phyloP scores from a whole-genome alignment of 2,113 vertebrate species.

The Parotia lawesii region DNA sequence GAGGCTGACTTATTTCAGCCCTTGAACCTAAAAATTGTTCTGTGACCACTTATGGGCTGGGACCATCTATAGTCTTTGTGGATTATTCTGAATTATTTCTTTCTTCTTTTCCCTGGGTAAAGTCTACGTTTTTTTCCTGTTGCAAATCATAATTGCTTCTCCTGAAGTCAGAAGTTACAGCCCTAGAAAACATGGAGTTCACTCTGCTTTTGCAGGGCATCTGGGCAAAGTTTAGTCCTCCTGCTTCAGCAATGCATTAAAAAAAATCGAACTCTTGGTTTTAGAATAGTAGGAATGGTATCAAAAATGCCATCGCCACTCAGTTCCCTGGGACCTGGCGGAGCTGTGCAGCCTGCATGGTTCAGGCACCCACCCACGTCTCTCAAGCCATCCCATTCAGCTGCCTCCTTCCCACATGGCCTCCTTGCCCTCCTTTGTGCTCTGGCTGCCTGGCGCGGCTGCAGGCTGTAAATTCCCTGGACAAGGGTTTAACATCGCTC shows the following conservation, averaged over 20 bases:
- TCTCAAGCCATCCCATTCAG: background rate
- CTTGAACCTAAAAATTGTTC: background rate
- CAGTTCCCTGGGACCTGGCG: background rate
- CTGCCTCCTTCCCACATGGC: rapidly evolving
- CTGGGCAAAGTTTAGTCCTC: background rate
- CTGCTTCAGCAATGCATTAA: rapidly evolving
- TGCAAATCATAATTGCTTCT: rapidly evolving
- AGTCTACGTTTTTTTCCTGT: rapidly evolving
- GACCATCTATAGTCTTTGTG: background rate
- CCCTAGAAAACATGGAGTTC: rapidly evolving
- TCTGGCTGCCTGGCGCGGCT: background rate
- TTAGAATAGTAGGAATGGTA: rapidly evolving
- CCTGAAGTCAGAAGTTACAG: background rate
- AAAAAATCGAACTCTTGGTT: background rate
- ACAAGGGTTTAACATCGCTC: rapidly evolving
- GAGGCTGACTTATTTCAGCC: background rate
- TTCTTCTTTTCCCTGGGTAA: background rate
- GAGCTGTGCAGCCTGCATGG: background rate
- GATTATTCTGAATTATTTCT: background rate
- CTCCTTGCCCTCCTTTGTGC: conserved; percentile 10
- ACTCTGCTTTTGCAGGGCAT: background rate
- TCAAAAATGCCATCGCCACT: rapidly evolving
- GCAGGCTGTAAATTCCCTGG: background rate
- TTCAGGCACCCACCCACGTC: background rate
- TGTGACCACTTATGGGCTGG: rapidly evolving